A percentile compares a stretch with the other conserved stretches of the same genome.
Conservation (phyloP, 2,113 vertebrate species). For the Paratilapia polleni region DNA sequence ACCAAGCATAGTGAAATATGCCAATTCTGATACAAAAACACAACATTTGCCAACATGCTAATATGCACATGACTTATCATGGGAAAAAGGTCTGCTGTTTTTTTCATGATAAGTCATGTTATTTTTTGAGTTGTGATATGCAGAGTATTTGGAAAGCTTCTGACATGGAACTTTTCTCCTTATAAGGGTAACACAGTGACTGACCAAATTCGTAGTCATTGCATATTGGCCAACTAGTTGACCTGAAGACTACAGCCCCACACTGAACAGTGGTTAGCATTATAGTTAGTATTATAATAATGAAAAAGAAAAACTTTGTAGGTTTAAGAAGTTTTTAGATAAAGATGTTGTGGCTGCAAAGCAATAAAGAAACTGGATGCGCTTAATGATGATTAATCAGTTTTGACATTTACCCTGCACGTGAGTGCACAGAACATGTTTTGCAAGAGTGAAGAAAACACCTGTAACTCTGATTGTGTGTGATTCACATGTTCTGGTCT, state of each 20-base stretch:
- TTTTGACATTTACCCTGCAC: constrained; percentile 35
- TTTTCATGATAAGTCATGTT: neutral
- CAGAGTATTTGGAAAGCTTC: neutral
- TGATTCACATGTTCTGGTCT: constrained; percentile 54
- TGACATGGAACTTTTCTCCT: neutral
- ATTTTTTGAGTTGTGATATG: neutral
- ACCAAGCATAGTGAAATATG: too few relatives aligned
- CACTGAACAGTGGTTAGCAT: neutral
- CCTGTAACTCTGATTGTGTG: constrained; percentile 10
- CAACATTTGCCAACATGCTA: too few relatives aligned
- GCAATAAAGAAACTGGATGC: neutral
- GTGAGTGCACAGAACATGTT: neutral
- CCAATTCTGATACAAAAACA: too few relatives aligned
- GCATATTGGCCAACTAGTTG: neutral
- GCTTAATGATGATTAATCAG: constrained; percentile 1
- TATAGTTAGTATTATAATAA: neutral
- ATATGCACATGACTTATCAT: too few relatives aligned
- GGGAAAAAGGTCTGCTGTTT: too few relatives aligned
- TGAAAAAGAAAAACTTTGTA: neutral
- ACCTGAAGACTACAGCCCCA: neutral
- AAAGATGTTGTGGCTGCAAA: neutral
- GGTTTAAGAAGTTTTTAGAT: neutral
- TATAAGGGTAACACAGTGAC: neutral
- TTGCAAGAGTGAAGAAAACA: constrained; percentile 29
- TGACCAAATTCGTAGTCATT: neutral